Conservation (phyloP, 2,797 vertebrate genomes). For the Aulostomus chinensis region DNA sequence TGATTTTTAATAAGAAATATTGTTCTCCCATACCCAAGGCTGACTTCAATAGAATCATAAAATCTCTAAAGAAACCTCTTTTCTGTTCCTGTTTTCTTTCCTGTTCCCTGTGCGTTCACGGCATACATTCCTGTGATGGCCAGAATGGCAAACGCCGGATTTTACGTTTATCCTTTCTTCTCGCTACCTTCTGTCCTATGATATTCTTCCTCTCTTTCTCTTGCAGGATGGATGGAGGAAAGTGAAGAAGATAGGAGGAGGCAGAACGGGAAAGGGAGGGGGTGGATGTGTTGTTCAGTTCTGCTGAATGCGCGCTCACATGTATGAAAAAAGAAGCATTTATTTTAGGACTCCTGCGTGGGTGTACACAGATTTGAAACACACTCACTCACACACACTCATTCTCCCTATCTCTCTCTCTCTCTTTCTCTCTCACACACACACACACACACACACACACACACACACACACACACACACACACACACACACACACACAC, state of each 20-base stretch:
- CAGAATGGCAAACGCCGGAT: not conserved
- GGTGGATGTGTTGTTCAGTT: constrained; percentile 66
- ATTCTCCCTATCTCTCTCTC: too few relatives aligned
- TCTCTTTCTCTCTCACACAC: too few relatives aligned
- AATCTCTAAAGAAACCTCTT: not conserved
- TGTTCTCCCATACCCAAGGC: too few relatives aligned
- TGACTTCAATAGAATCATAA: not conserved
- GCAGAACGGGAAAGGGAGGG: constrained; percentile 43
- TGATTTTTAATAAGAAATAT: not conserved
- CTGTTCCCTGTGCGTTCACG: not conserved
- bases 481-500: constrained; percentile 19
- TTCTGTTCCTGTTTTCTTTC: constrained; percentile 12
- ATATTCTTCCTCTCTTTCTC: constrained; percentile 20
- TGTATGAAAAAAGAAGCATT: constrained; percentile 80
- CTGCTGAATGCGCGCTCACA: constrained; percentile 77
- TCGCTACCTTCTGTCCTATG: constrained; percentile 13
- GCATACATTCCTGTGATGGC: constrained; percentile 3
- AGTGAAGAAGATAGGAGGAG: constrained; percentile 42
- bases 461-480: constrained; percentile 32
- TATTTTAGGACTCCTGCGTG: constrained; percentile 80
- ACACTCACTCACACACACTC: constrained; percentile 28
- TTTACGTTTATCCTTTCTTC: constrained; percentile 2
- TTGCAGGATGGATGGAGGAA: constrained; percentile 48
- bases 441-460: constrained; percentile 28
- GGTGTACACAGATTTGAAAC: constrained; percentile 70